These are phyloP conservation scores for Eupeodes corollae DNA, from an alignment of 1,140 invertebrate species.

Conservation along the genomic window DNA sequence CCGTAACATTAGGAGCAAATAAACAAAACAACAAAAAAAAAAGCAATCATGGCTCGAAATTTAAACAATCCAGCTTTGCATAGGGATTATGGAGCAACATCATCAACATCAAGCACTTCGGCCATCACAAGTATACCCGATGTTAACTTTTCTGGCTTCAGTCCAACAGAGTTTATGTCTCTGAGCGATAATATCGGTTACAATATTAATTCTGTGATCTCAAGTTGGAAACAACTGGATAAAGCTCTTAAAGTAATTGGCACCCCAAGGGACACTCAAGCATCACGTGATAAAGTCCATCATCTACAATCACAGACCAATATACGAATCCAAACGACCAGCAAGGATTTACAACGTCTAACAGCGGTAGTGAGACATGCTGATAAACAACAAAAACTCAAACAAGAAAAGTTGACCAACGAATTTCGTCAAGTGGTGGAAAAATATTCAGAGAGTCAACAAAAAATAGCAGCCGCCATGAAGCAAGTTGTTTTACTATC, in stretches of 20 bases:
- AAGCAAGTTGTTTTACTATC: conserved; percentile 53
- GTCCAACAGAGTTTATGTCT: conserved; percentile 60
- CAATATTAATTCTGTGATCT: conserved; percentile 66
- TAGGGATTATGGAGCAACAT: conserved; percentile 43
- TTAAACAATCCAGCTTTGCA: conserved; percentile 23
- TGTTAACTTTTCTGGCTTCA: conserved; percentile 53
- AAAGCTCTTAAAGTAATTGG: conserved; percentile 64
- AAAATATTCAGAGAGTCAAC: conserved; percentile 66
- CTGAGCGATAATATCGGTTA: conserved; percentile 63
- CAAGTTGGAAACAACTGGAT: conserved; percentile 56
- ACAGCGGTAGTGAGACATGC: conserved; percentile 51
- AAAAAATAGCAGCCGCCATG: conserved; percentile 66
- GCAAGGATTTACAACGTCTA: conserved; percentile 57
- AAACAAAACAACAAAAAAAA: too few species aligned
- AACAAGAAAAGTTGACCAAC: conserved; percentile 67
- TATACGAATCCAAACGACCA: conserved; percentile 59
- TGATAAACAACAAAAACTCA: conserved; percentile 68
- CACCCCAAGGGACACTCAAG: conserved; percentile 58
- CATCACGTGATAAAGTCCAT: conserved; percentile 41
- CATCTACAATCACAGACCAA: conserved; percentile 68
- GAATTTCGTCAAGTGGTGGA: conserved; percentile 69
- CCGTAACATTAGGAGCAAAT: too few species aligned
- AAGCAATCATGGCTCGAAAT: too few species aligned
- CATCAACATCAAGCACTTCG: conserved; percentile 11
- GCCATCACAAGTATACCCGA: conserved; percentile 43